These are phyloP conservation scores for Xestoiulus laeticollis DNA, from an alignment of 2,888 invertebrate species.

Conservation along the genomic window DNA sequence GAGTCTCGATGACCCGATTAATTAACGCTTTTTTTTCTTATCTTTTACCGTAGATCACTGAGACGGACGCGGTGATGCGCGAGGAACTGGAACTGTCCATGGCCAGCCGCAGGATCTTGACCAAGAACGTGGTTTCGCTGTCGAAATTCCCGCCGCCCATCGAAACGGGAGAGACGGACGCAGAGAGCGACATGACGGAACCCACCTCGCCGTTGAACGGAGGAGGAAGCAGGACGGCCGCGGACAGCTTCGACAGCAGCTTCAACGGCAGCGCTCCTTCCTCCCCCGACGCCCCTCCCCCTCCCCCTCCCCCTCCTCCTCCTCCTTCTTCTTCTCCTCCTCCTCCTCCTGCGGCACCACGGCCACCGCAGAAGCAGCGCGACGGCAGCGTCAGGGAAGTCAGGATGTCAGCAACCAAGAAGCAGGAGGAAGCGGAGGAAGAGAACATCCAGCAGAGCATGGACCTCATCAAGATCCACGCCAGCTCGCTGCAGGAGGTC, in stretches of 20 bases:
- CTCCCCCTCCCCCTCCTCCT: neutral
- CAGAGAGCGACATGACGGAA: constrained; percentile 67
- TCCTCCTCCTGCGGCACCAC: neutral
- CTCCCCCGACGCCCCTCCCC: neutral
- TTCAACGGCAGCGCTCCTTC: constrained; percentile 35
- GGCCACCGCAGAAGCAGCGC: constrained; percentile 46
- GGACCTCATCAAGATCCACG: constrained; percentile 63
- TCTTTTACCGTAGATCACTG: constrained; percentile 14
- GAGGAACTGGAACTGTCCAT: constrained; percentile 54
- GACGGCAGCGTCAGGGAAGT: neutral
- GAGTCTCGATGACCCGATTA: too few relatives aligned
- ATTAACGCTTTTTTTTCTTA: too few relatives aligned
- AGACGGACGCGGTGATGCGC: constrained; percentile 46
- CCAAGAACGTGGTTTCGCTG: constrained; percentile 77
- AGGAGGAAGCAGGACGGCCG: constrained; percentile 6
- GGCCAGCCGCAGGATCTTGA: constrained; percentile 64
- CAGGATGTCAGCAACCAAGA: neutral
- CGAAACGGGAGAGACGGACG: constrained; percentile 69
- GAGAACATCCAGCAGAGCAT: constrained; percentile 63
- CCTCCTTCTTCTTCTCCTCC: neutral
- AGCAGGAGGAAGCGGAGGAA: constrained; percentile 19
- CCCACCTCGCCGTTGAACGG: constrained; percentile 55
- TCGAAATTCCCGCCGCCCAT: constrained; percentile 83
- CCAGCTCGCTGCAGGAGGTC: constrained; percentile 62
- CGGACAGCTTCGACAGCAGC: constrained; percentile 47